Evolutionary conservation across 2,888 invertebrate species (phyloP), one percentile per base, ranked within the genome.

Genomic region (Ectemnius lituratus): DNA sequence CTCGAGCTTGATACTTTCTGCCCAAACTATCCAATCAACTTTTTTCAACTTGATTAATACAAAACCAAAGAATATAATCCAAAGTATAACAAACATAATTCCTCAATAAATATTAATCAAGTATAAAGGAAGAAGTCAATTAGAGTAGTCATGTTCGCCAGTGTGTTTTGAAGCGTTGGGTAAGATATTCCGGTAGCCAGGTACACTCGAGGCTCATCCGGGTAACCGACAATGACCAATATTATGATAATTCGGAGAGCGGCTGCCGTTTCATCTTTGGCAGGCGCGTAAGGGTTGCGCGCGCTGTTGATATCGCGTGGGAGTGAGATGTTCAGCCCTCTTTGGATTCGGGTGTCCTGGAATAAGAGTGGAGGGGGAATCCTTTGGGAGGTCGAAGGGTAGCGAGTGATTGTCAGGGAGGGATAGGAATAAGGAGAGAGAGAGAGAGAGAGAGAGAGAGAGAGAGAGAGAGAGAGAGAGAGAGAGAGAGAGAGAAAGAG

Each of bases 181-280:
- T 71, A 73, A 78, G 76, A 82, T 81, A 82, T 80, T 80, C 82
- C 76, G 61, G 71, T 68, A 80, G 76, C 75, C 69, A 82, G 79
- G 84, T 82, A 86, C 84, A 86, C 84, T 86, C 83, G 81, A 83
- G 37, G 82, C 84, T 85, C 85, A 84, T 86, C 84, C 84, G 79
- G 67, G 67, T 76, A 72, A 72, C 82, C 82, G 83, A 85, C 88
- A 88, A 88, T 88, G 88, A 88, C 89, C 89, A 89, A 89, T 89
- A 89, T 89, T 89, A 89, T 89, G 88, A 89, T 88, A 89, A 89
- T 89, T 88, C 87, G 85, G 37, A 37, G 37, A 86, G 84, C 83
- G 84, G 79, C 87, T 80, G 76, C 78, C 79, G 79, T 82, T 80
- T 80, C 68, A 73, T 75, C 80, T 78, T 77, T 37, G 49, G 73